Evolutionary conservation across 1,140 invertebrate genomes (phyloP).

Genomic region (Drosophila yakuba): DNA sequence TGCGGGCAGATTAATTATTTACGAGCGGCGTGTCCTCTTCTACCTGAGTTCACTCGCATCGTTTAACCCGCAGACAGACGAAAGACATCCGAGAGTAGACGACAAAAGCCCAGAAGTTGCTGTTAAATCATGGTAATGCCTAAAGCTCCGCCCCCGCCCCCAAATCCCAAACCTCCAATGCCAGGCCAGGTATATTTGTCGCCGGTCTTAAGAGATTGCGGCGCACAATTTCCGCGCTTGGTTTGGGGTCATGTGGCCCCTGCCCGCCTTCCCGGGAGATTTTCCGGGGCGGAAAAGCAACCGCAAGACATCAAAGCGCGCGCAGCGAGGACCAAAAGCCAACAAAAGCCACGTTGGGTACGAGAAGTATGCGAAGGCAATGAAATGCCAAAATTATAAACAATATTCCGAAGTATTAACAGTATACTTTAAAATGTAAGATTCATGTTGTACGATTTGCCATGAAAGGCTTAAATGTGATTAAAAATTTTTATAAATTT

Average conservation of each 20-base stretch:
- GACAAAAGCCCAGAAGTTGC: constrained; percentile 67
- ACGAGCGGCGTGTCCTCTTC: constrained; percentile 66
- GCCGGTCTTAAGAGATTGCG: constrained; percentile 82
- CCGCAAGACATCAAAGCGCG: constrained; percentile 67
- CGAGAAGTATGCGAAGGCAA: constrained; percentile 8
- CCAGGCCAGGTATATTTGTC: constrained; percentile 76
- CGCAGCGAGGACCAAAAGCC: constrained; percentile 39
- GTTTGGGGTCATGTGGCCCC: constrained; percentile 17
- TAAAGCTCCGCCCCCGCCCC: constrained; percentile 43
- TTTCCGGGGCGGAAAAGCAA: constrained; percentile 16
- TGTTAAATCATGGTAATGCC: constrained; percentile 81
- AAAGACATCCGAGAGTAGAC: constrained; percentile 25
- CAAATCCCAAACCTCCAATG: constrained; percentile 12
- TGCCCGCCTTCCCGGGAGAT: constrained; percentile 16
- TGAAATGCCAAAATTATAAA: constrained; percentile 11
- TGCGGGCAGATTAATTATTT: constrained; percentile 82
- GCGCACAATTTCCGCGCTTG: constrained; percentile 69
- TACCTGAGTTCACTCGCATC: constrained; percentile 63
- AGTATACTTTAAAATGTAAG: neutral
- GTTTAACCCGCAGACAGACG: constrained; percentile 73
- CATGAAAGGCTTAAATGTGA: too few species aligned
- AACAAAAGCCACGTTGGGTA: constrained; percentile 25
- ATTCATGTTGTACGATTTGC: too few species aligned
- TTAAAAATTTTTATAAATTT: too few species aligned
- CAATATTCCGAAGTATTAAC: neutral